Base-by-base conservation (phyloP, 2,113 vertebrate species). In the Mobula birostris region DNA sequence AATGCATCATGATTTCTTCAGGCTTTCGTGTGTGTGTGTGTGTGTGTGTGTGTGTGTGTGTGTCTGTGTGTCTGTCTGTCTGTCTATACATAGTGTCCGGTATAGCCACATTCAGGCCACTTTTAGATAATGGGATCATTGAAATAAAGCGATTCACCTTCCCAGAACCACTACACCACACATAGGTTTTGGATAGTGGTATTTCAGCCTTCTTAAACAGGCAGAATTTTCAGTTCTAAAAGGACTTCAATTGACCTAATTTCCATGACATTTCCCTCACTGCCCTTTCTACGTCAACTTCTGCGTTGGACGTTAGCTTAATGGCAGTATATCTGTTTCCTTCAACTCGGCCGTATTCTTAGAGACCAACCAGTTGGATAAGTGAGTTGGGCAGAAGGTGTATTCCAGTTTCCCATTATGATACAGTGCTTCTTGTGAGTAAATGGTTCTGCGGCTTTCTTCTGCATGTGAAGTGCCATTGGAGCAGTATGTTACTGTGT, bases 1-100 rank as follows among this genome's bases (percentile, higher is more conserved):
- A 93, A 76, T 93, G 91, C 91, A 93, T 56, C 91, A 93, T 48
- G 91, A 93, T 72, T 91, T 93, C 68, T 92, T 66, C 15, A 15
- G 90, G 68, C 70, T 70, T 91, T n/a, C 40, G 88, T 76, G 70
- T 93, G 19, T 74, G 66, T 74, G 90, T 92, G 88, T 70, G 5
- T 66, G 88, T 91, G 63, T 70, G 61, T 93, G 68, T 74, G 21
- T 74, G 66, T 93, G 36, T 40, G 36, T 56, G 90, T 14, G 68
- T 93, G 63, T 72, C 29, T 93, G 70, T 74, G 3, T 74, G 32
- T 93, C 19, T 40, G 90, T 56, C 68, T 15, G 68, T 93, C 15
- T 72, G 21, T 36, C 17, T 93, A 70, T 93, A 74, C 27, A 70
- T 29, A 24, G 68, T 74, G 68, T 70, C 91, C 19, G 48, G 68